These are phyloP conservation scores for Triplophysa tibetana DNA, from an alignment of 2,113 vertebrate species.

Conservation along the genomic window DNA sequence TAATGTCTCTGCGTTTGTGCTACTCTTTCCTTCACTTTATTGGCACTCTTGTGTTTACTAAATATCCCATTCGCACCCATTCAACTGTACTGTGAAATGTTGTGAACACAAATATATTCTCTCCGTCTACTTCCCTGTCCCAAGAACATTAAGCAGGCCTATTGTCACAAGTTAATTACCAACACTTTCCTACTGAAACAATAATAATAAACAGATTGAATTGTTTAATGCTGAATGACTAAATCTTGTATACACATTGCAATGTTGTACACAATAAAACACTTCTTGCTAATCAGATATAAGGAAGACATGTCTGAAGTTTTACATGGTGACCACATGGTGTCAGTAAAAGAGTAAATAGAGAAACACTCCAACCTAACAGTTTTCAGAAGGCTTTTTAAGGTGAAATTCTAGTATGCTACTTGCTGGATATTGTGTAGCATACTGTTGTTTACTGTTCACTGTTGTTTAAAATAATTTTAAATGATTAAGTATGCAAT, in stretches of 20 bases:
- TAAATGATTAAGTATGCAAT: no score
- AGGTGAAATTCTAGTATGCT: no score
- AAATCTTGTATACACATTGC: not conserved
- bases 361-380: no score
- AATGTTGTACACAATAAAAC: not conserved
- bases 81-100: slow-evolving; percentile 60
- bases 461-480: no score
- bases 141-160: not conserved
- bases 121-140: slow-evolving; percentile 2
- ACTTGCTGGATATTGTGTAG: no score
- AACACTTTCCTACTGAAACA: not conserved
- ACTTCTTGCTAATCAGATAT: not conserved
- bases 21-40: slow-evolving; percentile 21
- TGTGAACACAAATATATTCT: slow-evolving; percentile 64
- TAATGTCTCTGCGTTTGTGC: slow-evolving; percentile 11
- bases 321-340: slow-evolving; percentile 25
- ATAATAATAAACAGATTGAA: not conserved
- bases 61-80: slow-evolving; percentile 55
- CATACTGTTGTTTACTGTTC: no score
- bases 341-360: slow-evolving; percentile 23
- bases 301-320: not conserved
- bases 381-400: not conserved
- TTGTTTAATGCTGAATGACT: not conserved
- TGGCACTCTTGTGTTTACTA: slow-evolving; percentile 63
- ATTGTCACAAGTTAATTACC: not conserved